These are phyloP conservation scores for Neomonachus schauinslandi DNA, from an alignment of 2,113 vertebrate species.

Conservation along the genomic window DNA sequence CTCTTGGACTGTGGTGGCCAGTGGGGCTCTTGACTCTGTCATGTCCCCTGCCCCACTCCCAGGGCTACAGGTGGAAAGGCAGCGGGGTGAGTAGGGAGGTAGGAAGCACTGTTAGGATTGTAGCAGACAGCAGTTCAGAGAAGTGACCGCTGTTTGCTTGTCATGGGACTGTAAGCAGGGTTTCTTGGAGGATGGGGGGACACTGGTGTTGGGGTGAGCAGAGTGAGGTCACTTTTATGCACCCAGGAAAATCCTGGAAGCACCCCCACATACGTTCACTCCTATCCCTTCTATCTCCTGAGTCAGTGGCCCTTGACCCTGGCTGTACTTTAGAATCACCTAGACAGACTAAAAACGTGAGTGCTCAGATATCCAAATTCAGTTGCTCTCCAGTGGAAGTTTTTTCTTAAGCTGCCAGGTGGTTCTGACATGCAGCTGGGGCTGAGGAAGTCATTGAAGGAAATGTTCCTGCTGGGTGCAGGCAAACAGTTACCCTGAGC, in stretches of 20 bases:
- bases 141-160: background rate
- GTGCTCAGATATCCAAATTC: background rate
- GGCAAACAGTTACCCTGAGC: background rate
- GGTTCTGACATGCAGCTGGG: background rate
- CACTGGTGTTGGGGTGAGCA: background rate
- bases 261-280: background rate
- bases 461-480: background rate
- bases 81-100: background rate
- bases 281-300: background rate
- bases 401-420: background rate
- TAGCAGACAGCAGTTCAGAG: background rate
- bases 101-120: background rate
- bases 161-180: background rate
- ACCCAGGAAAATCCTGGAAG: background rate
- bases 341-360: background rate
- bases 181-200: background rate
- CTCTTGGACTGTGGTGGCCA: background rate
- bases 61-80: background rate
- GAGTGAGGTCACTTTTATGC: background rate
- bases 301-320: background rate
- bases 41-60: background rate
- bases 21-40: background rate
- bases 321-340: background rate
- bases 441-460: background rate
- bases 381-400: background rate